Percentiles rank a stretch among this genome's conserved stretches.
Evolutionary conservation across 2,888 invertebrate genomes (phyloP).

Genomic region (Gari tellinella): DNA sequence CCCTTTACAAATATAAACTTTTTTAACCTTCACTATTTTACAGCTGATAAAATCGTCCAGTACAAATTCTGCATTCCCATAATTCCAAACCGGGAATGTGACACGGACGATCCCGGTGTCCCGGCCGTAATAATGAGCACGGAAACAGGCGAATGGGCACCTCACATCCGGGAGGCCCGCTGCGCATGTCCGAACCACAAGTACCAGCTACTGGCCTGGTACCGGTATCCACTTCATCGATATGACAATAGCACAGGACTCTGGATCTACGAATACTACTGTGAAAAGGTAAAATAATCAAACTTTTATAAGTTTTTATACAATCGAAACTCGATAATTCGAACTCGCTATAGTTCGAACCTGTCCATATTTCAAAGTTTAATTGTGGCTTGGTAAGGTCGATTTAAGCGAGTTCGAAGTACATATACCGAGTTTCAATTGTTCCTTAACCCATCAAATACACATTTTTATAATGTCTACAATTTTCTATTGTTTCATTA

Average conservation of each 20-base stretch:
- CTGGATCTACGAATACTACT: conserved; percentile 71
- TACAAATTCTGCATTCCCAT: conserved; percentile 67
- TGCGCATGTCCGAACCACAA: conserved; percentile 63
- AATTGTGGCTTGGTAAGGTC: no score
- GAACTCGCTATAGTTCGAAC: no score
- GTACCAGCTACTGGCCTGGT: conserved; percentile 67
- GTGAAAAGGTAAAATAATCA: conserved; percentile 69
- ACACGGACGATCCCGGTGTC: conserved; percentile 58
- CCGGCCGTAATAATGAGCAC: conserved; percentile 66
- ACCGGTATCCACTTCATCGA: conserved; percentile 46
- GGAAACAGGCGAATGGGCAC: conserved; percentile 64
- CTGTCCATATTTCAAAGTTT: no score
- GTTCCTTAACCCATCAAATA: no score
- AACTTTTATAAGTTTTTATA: no score
- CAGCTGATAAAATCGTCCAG: conserved; percentile 68
- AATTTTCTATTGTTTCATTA: no score
- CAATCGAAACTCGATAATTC: no score
- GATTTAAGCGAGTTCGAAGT: no score
- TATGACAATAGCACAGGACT: conserved; percentile 48
- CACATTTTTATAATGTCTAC: no score
- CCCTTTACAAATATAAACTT: not conserved
- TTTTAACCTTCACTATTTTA: conserved; percentile 7
- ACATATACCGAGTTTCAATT: no score
- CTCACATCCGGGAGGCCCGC: conserved; percentile 64
- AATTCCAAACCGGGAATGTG: conserved; percentile 58